phyloP scores from a whole-genome alignment of 2,888 invertebrate genomes.

The Pyrrhosoma nymphula region DNA sequence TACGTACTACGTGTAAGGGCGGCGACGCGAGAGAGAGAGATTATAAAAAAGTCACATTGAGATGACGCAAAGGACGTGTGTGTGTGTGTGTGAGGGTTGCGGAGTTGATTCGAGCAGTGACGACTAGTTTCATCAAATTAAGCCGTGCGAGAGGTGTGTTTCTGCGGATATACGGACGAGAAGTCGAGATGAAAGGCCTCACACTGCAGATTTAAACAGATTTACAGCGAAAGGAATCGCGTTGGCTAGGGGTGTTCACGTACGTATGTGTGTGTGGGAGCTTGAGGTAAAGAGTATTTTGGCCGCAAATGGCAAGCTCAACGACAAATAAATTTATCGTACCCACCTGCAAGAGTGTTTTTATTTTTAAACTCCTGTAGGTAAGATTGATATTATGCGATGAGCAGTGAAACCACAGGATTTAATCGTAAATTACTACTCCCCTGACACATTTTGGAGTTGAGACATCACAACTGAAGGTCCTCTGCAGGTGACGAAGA shows the following conservation, averaged over 20 bases:
- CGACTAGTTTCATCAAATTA: slow-evolving; percentile 43
- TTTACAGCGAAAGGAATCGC: not conserved
- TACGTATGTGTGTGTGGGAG: not conserved
- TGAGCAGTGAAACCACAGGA: no score
- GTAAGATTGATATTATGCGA: no score
- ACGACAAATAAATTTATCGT: not conserved
- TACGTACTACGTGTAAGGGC: not conserved
- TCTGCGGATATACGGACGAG: not conserved
- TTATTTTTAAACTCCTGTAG: not conserved
- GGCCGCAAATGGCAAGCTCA: not conserved
- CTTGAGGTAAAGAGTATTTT: not conserved
- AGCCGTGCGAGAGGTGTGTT: slow-evolving; percentile 32
- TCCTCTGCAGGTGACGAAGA: no score
- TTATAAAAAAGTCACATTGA: not conserved
- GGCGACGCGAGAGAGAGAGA: not conserved
- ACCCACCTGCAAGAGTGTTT: not conserved
- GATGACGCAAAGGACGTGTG: not conserved
- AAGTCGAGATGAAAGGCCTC: not conserved
- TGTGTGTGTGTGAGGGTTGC: not conserved
- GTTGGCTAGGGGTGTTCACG: not conserved
- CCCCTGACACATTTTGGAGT: no score
- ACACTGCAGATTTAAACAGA: not conserved
- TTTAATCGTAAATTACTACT: no score
- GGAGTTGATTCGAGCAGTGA: not conserved
- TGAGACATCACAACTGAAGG: no score